These are phyloP conservation scores for Andricus grossulariae DNA, from an alignment of 1,140 invertebrate species.

Conservation along the genomic window DNA sequence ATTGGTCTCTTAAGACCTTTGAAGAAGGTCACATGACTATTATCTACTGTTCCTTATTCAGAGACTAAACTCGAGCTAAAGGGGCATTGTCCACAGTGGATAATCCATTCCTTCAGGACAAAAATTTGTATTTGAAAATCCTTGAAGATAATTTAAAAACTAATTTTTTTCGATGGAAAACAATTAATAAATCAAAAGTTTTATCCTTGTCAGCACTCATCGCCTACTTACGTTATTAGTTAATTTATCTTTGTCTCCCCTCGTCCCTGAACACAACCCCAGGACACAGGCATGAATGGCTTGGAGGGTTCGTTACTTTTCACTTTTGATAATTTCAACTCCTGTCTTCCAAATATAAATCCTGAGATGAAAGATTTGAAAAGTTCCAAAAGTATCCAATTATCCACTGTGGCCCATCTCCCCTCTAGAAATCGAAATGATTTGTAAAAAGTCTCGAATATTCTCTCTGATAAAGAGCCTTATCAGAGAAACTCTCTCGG, in stretches of 20 bases:
- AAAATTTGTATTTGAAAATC: not conserved
- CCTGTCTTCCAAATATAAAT: not conserved
- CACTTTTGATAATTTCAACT: constrained; percentile 72
- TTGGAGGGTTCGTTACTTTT: constrained; percentile 67
- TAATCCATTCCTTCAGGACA: not conserved
- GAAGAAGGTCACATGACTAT: constrained; percentile 3
- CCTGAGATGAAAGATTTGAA: too few relatives aligned
- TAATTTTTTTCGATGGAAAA: not conserved
- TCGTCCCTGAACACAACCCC: constrained; percentile 59
- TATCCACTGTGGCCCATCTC: too few relatives aligned
- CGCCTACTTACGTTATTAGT: constrained; percentile 71
- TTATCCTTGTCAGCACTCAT: constrained; percentile 43
- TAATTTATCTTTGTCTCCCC: constrained; percentile 71
- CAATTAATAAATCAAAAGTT: constrained; percentile 10
- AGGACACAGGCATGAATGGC: constrained; percentile 62
- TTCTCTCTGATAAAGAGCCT: too few relatives aligned
- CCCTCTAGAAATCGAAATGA: too few relatives aligned
- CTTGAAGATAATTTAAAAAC: not conserved
- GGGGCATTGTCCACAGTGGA: too few relatives aligned
- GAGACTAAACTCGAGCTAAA: too few relatives aligned
- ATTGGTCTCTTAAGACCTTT: constrained; percentile 37
- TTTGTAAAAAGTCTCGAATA: too few relatives aligned
- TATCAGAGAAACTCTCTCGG: too few relatives aligned
- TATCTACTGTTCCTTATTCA: constrained; percentile 5
- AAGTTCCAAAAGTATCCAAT: too few relatives aligned